Evolutionary conservation across 2,888 invertebrate genomes (phyloP), one percentile per base, ranked within the genome.

Genomic region (Rhodophaea formosa): DNA sequence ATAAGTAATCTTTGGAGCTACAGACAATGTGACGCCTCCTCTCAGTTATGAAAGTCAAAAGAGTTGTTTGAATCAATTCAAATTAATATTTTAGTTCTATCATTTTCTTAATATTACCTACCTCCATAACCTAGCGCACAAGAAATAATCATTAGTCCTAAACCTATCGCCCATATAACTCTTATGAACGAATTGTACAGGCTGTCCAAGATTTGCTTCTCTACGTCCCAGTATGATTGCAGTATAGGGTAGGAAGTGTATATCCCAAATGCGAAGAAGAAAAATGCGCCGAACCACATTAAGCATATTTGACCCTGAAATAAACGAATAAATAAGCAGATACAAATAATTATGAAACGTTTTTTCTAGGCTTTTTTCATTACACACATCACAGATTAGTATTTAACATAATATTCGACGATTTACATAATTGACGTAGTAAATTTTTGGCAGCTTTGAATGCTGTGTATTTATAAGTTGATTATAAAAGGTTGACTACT

Each of bases 51-150:
- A n/a, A n/a, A n/a, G n/a, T n/a, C n/a, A n/a, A n/a, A n/a, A n/a
- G n/a, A n/a, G n/a, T n/a, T n/a, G n/a, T n/a, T 23, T 23, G 23
- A 5, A 23, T 23, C 23, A 23, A 39, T 12, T 5, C 1, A 1
- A 5, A 39, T 12, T n/a, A n/a, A n/a, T n/a, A 56, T 47, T n/a
- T 23, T 8, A n/a, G n/a, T 47, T 7, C 10, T 8, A 10, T 3
- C 10, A 35, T 35, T 10, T 8, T 1, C 8, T 12, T 12, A 12
- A 39, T 12, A 15, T 12, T 35, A 35, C 35, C 3, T 70, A 86
- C 86, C 84, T 74, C 80, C 83, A 65, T 79, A 77, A 59, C 82
- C 83, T 57, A 72, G 66, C 12, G 64, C 63, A 58, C 85, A 85
- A 3, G 81, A 79, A 58, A 80, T 71, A 12, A 84, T 75, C 12